Conservation (phyloP, 2,797 vertebrate species). For the Hirundo rustica region DNA sequence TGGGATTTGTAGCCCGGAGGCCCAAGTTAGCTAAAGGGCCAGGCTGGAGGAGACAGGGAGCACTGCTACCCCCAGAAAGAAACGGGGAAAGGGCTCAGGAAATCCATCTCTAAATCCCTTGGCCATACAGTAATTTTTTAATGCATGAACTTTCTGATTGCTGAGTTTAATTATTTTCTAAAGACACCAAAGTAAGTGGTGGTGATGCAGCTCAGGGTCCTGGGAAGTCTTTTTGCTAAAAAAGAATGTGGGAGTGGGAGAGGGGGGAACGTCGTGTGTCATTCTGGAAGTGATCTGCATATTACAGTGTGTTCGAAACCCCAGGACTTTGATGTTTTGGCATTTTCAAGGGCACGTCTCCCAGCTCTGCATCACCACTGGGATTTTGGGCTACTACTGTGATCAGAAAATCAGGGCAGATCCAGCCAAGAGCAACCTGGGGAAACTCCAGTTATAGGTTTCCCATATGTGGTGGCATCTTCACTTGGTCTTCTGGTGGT, state of each 20-base stretch:
- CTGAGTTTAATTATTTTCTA: neutral
- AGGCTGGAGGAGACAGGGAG: neutral
- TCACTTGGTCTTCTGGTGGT: neutral
- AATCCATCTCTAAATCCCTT: no score
- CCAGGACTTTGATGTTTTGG: accelerated
- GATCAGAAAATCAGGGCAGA: neutral
- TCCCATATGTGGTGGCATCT: neutral
- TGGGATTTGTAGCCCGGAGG: neutral
- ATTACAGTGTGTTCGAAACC: neutral
- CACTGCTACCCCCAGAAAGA: accelerated
- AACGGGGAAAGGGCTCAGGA: neutral
- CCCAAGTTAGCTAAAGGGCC: conserved; percentile 37
- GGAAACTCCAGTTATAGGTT: neutral
- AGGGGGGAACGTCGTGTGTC: accelerated
- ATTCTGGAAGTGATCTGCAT: accelerated
- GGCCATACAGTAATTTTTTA: accelerated
- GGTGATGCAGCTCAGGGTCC: neutral
- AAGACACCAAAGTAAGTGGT: accelerated
- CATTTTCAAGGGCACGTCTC: neutral
- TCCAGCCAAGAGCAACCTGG: neutral
- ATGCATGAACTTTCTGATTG: neutral
- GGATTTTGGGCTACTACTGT: neutral
- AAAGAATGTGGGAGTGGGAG: neutral
- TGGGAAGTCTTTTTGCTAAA: neutral
- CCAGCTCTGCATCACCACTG: neutral